Base-by-base conservation (phyloP, 2,888 invertebrate genomes). In the Pyrochroa serraticornis region DNA sequence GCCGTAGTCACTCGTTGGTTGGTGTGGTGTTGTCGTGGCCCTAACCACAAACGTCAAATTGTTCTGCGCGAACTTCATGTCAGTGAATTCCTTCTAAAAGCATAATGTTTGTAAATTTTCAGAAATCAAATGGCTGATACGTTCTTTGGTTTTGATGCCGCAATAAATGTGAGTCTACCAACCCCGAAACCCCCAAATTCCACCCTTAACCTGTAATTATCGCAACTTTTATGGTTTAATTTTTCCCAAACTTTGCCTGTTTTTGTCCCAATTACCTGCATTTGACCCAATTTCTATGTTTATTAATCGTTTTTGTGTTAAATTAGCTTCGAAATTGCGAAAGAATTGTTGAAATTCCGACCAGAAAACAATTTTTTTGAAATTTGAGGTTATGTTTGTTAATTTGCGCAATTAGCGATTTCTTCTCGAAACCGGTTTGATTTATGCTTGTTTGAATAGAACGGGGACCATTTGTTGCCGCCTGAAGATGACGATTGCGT, bases 111-210 rank as follows among this genome's bases (percentile, higher is more conserved):
- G 66, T 68, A 68, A 71, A 66, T 68, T 64, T 68, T 47, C 45
- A 61, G 65, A 74, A 72, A 71, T 75, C 77, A 73, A 88, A 92
- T 92, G 91, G 91, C 90, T 87, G 88, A 92, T 86, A 88, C 89
- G 82, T 92, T 91, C 87, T 92, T 91, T 85, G 90, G 88, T 83
- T 89, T 91, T 83, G 87, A 90, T 84, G 85, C 89, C 79, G 83
- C 88, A 80, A 77, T 86, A 82, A 87, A 88, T 84, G 91, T 91
- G 82, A 90, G 88, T 85, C 76, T 37, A 52, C 2, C n/a, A 42
- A 9, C 30, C 22, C 44, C 36, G 14, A 32, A 41, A 41, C 12
- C 7, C 7, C 6, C 30, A 8, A 7, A 33, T 6, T 34, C 41
- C 7, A 1, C 7, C 10, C 13, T 51, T 13, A 32, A 10, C 42